Evolutionary conservation across 2,113 vertebrate genomes (phyloP), one percentile per base, ranked within the genome.

Genomic region (Trinectes maculatus): DNA sequence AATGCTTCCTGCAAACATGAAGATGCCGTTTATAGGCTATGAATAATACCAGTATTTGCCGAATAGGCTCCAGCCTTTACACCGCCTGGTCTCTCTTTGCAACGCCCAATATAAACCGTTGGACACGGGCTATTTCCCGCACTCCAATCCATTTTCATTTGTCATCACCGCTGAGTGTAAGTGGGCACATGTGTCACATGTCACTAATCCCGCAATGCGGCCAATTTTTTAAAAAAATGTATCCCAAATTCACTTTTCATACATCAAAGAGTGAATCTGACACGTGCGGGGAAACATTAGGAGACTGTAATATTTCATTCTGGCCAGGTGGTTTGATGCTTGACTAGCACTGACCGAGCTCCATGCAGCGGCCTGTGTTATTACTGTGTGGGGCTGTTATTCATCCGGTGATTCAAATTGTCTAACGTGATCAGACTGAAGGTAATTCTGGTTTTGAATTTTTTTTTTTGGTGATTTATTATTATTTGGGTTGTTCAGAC

Each of bases 61-160:
- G 16, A 71, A 24, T 46, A 24, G n/a, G 51, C 9, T 18, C 63
- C 34, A 28, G 46, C 40, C 48, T 64, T 64, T 37, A 37, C 44
- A 21, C 62, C 15, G 57, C 51, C 42, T 34, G 36, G 29, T 65
- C 76, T 58, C 39, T 70, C 26, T 56, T 29, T 53, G 64, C 64
- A 69, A 55, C 69, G 66, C 61, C 54, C 73, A 57, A 51, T 47
- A 66, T 69, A 72, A 79, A 70, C 26, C 73, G 60, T 76, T 70
- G 74, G 82, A 86, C 82, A 79, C 74, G 74, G 74, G 49, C 71
- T 70, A 57, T 80, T 84, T 80, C 54, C 71, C 26, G 36, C 64
- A 54, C 40, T 63, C 24, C 51, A 53, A 72, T 65, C 51, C 59
- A 62, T 67, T 77, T 70, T 64, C 60, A 77, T 77, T 84, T 82